Evolutionary conservation across 2,797 vertebrate genomes (phyloP), one percentile per base, ranked within the genome.

Genomic region (Scleropages formosus): DNA sequence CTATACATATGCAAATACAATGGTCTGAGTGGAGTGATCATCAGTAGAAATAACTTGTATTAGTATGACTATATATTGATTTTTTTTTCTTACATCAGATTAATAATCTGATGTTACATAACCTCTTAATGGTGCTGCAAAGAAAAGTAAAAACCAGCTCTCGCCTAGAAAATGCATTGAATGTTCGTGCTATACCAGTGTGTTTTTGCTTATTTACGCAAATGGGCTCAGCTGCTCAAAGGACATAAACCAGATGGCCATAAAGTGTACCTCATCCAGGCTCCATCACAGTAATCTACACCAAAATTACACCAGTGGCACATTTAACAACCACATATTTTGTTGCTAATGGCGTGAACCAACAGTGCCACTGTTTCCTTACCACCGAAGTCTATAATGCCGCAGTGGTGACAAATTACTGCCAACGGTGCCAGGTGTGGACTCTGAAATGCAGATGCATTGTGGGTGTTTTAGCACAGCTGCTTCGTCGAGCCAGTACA

Each of bases 101-200:
- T n/a, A 7, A 47, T 47, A 70, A 76, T 76, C 27, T 4, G 18
- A 31, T 26, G 49, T 70, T 60, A 49, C 56, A 58, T 70, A 58
- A 26, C 24, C 47, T 59, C 74, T 60, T 15, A 27, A 69, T 69
- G 74, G 74, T 75, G 74, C 74, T 69, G 44, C 69, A 11, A 22
- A 76, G 20, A 15, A 31, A 49, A 69, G 15, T 63, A 24, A 51
- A 75, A 69, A 60, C 58, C 44, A 61, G 44, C 22, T 70, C 66
- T 26, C 31, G 31, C 31, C 58, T 20, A 61, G 16, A 22, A 16
- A 58, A 49, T n/a, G 0, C 44, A 20, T 61, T 18, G 65, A 75
- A 75, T 60, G 39, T 75, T 44, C 31, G 51, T 49, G 75, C 60
- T 9, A n/a, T 10, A 39, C n/a, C 51, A 44, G 13, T 70, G 8